A percentile compares a stretch with the other conserved stretches of the same genome.
Evolutionary conservation across 2,797 vertebrate genomes (phyloP).

Genomic region (Bradypodion ventrale): DNA sequence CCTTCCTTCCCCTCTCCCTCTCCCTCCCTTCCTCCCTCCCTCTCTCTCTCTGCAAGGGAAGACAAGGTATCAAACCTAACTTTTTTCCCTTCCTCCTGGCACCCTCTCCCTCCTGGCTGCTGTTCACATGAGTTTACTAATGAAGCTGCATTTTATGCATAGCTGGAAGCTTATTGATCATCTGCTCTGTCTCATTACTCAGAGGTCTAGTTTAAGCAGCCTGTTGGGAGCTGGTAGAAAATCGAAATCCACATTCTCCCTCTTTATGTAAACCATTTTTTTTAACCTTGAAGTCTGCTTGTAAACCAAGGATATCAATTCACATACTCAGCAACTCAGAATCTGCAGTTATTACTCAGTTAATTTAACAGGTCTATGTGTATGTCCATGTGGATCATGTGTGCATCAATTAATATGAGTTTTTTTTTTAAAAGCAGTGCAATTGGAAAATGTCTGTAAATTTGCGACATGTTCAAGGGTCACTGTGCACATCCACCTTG

Average conservation of each 20-base stretch:
- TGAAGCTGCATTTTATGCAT: conserved; percentile 19
- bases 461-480: neutral
- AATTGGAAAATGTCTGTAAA: neutral
- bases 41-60: neutral
- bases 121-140: conserved; percentile 1
- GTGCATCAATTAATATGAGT: neutral
- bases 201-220: neutral
- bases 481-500: neutral
- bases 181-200: neutral
- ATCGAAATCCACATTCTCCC: neutral
- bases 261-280: too few species aligned
- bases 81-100: conserved; percentile 9
- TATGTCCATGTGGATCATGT: neutral
- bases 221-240: conserved; percentile 1
- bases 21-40: too few species aligned
- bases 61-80: neutral
- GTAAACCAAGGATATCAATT: neutral
- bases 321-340: neutral
- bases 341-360: neutral
- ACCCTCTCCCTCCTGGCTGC: too few species aligned
- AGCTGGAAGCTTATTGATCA: conserved; percentile 11
- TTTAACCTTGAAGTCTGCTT: neutral
- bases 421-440: neutral
- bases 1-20: too few species aligned
- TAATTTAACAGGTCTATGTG: neutral